Percentiles rank a stretch among this genome's conserved stretches.
Evolutionary conservation across 1,140 invertebrate genomes (phyloP).

Genomic region (Bombus superbus): DNA sequence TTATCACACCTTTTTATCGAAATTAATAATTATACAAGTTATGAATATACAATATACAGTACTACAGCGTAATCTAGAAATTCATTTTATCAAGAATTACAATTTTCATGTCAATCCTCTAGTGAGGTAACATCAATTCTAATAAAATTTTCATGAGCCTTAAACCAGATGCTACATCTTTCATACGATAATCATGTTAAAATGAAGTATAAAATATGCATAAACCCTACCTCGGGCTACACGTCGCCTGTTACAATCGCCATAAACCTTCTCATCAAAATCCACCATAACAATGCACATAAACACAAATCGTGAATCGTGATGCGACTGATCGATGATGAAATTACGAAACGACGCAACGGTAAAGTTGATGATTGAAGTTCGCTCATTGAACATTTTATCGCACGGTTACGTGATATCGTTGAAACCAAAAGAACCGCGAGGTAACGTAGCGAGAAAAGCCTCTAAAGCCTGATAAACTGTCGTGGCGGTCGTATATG

Average conservation of each 20-base stretch:
- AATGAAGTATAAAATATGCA: background rate
- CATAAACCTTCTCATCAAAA: background rate
- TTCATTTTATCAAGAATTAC: background rate
- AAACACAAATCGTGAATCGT: background rate
- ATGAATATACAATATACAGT: no score
- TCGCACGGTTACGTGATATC: background rate
- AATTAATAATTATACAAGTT: no score
- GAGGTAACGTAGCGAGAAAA: no score
- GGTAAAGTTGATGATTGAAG: background rate
- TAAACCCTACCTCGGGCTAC: no score
- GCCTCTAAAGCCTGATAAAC: slow-evolving; percentile 3
- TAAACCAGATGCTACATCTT: background rate
- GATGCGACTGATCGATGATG: background rate
- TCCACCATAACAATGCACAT: background rate
- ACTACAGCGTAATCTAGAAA: no score
- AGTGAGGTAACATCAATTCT: background rate
- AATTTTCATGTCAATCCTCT: background rate
- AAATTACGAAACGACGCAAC: background rate
- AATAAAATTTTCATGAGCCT: background rate
- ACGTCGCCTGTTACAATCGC: background rate
- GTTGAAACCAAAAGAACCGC: background rate
- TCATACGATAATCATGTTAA: background rate
- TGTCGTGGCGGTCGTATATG: background rate
- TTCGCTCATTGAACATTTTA: background rate
- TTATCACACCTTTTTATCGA: no score